phyloP scores from a whole-genome alignment of 2,888 invertebrate species.

The Abrostola tripartita region DNA sequence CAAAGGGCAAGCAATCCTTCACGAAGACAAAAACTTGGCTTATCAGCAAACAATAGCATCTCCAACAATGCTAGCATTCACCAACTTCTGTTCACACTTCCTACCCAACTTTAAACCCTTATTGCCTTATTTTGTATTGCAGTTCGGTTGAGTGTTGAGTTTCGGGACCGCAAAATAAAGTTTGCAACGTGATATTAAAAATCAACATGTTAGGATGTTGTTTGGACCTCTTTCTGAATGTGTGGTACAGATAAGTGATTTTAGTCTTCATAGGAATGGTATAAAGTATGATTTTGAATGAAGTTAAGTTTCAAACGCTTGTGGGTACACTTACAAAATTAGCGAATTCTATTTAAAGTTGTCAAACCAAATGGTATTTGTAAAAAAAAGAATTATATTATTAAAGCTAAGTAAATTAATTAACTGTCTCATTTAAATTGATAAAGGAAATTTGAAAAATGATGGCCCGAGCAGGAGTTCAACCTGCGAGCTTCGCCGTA shows the following conservation, averaged over 20 bases:
- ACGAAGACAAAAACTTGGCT: constrained; percentile 57
- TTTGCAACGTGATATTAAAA: constrained; percentile 2
- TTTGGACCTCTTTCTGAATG: neutral
- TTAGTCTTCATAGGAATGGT: neutral
- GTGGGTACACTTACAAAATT: no score
- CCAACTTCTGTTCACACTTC: neutral
- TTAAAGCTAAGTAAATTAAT: no score
- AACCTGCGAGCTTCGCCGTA: no score
- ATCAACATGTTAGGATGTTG: neutral
- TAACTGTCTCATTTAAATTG: no score
- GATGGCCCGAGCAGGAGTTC: no score
- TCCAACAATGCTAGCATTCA: constrained; percentile 7
- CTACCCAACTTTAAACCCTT: neutral
- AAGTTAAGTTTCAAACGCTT: neutral
- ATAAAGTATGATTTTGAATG: neutral
- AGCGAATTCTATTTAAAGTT: no score
- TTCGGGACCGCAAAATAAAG: neutral
- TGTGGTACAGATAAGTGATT: neutral
- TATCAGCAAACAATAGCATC: constrained; percentile 51
- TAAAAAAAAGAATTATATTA: no score
- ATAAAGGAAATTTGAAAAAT: no score
- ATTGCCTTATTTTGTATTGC: neutral
- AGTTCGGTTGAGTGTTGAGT: neutral
- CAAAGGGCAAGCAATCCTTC: constrained; percentile 66
- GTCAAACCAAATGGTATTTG: no score